Evolutionary conservation across 2,113 vertebrate genomes (phyloP), one percentile per base, ranked within the genome.

Genomic region (Corynorhinus townsendii): DNA sequence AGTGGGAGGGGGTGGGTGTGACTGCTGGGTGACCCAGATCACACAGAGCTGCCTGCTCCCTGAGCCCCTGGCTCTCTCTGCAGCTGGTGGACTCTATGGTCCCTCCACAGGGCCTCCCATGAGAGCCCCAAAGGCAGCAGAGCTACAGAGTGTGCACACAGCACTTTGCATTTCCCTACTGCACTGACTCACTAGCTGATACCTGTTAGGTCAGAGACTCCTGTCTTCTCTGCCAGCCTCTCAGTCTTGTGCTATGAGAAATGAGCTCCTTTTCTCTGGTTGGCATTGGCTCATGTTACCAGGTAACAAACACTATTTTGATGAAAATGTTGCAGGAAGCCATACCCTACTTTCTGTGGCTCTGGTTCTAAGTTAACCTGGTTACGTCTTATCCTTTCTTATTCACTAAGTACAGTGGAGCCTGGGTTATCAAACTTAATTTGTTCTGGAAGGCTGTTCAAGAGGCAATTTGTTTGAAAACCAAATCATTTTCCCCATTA

Each of bases 321-420:
- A 12, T 7, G 4, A 38, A 4, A 47, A 66, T 6, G 38, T 14
- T 1, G 0, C 22, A 20, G 40, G 33, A 52, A 84, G 82, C 33
- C 11, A 2, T 5, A 9, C 0, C 38, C 12, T n/a, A 4, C 52
- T 91, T 3, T 15, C 59, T n/a, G 0, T 7, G 52, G 24, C 22
- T 72, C 43, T 22, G 20, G 28, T 2, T n/a, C 33, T 59, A 19
- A n/a, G 20, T 52, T 3, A 47, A 10, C 52, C 1, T 0, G 35
- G 1, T 35, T 38, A 33, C 30, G 33, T 45, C 69, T 20, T 26
- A 64, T 33, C 33, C 2, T 77, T 30, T 73, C 19, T 14, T 24
- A 5, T 71, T 92, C 59, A 8, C 40, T 40, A 43, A 49, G 56
- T 62, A 62, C 56, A 26, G 56, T 62, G 56, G 24, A 62, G 24